phyloP scores from a whole-genome alignment of 2,113 vertebrate genomes.

The Tragelaphus scriptus region DNA sequence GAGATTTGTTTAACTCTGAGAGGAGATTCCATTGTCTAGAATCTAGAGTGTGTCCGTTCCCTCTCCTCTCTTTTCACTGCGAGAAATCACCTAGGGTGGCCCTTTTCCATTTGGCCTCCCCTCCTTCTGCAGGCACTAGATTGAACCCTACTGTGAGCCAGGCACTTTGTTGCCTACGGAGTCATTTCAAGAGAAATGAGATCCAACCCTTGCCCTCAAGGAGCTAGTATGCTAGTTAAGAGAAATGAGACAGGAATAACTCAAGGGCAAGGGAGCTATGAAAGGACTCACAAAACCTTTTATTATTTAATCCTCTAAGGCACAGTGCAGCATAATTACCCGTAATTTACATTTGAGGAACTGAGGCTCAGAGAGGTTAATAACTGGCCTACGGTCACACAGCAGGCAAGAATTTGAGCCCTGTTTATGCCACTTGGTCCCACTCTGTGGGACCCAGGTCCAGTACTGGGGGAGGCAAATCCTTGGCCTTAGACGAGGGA shows the following conservation, averaged over 20 bases:
- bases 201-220: not conserved
- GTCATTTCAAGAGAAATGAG: not conserved
- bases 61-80: not conserved
- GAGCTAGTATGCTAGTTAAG: not conserved
- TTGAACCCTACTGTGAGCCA: not conserved
- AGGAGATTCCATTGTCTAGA: not conserved
- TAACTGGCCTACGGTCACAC: not conserved
- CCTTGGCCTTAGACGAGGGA: not conserved
- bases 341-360: not conserved
- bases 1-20: not conserved
- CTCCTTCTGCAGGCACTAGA: not conserved
- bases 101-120: not conserved
- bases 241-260: not conserved
- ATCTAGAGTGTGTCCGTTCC: not conserved
- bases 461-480: not conserved
- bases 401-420: not conserved
- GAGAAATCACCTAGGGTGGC: not conserved
- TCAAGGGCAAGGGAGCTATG: not conserved
- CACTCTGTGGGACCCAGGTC: not conserved
- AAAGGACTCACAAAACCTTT: not conserved
- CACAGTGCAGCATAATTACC: not conserved
- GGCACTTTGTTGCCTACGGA: not conserved
- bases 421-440: not conserved
- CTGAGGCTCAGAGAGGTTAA: not conserved
- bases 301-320: not conserved